These are phyloP conservation scores for Hydrolagus affinis DNA, from an alignment of 2,113 vertebrate genomes.

Conservation along the genomic window DNA sequence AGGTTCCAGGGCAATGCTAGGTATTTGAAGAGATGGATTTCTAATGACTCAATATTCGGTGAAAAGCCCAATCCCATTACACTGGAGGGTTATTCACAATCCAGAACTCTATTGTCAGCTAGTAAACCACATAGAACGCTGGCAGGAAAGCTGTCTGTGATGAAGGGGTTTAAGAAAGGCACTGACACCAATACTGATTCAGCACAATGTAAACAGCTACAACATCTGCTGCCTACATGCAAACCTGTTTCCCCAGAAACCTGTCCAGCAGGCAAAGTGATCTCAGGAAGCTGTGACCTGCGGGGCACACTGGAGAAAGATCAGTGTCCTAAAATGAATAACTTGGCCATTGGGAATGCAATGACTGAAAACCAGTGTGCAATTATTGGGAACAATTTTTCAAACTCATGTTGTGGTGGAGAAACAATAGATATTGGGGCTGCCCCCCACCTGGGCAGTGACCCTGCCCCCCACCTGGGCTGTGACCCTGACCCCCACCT, in stretches of 20 bases:
- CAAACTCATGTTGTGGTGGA: too few species aligned
- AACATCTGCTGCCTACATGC: slow-evolving; percentile 21
- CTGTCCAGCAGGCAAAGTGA: background rate
- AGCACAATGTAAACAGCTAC: background rate
- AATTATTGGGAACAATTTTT: too few species aligned
- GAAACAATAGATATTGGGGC: too few species aligned
- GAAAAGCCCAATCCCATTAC: slow-evolving; percentile 34
- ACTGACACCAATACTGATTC: background rate
- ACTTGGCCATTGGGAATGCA: too few species aligned
- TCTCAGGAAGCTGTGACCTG: background rate
- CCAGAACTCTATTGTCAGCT: slow-evolving; percentile 35
- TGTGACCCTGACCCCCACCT: too few species aligned
- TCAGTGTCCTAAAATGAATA: background rate
- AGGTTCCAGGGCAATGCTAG: background rate
- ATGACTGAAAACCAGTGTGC: too few species aligned
- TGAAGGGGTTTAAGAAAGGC: slow-evolving; percentile 53
- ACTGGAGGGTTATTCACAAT: slow-evolving; percentile 40
- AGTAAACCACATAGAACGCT: slow-evolving; percentile 53
- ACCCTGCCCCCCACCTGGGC: too few species aligned
- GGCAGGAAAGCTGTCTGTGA: slow-evolving; percentile 67
- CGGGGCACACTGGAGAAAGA: background rate
- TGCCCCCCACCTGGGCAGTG: too few species aligned
- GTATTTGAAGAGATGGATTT: background rate
- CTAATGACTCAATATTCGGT: background rate
- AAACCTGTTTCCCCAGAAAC: too few species aligned